These are phyloP conservation scores for Miichthys miiuy DNA, from an alignment of 2,797 vertebrate genomes.

Conservation along the genomic window DNA sequence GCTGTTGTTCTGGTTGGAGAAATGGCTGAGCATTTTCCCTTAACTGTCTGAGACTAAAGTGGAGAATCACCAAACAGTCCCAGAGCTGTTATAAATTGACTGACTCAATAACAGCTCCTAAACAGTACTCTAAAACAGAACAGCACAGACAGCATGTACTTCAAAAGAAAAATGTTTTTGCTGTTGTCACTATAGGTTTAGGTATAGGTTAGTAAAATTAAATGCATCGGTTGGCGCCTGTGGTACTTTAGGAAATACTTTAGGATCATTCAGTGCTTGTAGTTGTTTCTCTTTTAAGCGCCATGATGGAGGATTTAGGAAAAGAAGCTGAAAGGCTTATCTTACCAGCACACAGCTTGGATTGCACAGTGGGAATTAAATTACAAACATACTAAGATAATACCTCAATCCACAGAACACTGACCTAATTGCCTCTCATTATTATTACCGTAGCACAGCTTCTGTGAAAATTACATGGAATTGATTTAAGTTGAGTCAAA, in stretches of 20 bases:
- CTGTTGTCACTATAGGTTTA: neutral
- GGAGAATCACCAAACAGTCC: neutral
- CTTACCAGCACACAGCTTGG: neutral
- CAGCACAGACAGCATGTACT: neutral
- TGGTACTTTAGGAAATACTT: conserved; percentile 17
- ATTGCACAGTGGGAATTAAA: conserved; percentile 1
- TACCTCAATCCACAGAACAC: neutral
- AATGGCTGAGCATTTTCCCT: neutral
- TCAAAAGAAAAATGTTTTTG: neutral
- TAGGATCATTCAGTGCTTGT: neutral
- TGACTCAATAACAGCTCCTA: neutral
- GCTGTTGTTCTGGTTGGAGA: neutral
- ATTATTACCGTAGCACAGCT: neutral
- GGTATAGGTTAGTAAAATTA: too few relatives aligned
- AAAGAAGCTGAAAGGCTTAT: neutral
- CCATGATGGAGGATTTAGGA: neutral
- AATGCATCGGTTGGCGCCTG: neutral
- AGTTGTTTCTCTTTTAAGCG: conserved; percentile 9
- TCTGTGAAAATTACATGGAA: neutral
- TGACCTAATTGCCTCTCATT: neutral
- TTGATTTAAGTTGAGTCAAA: neutral
- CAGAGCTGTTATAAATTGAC: neutral
- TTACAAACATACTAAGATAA: conserved; percentile 1
- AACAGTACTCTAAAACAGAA: neutral
- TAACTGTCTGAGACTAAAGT: too few relatives aligned